Evolutionary conservation across 2,113 vertebrate species (phyloP), one percentile per base, ranked within the genome.

Genomic region (Forbesichthys agassizii): DNA sequence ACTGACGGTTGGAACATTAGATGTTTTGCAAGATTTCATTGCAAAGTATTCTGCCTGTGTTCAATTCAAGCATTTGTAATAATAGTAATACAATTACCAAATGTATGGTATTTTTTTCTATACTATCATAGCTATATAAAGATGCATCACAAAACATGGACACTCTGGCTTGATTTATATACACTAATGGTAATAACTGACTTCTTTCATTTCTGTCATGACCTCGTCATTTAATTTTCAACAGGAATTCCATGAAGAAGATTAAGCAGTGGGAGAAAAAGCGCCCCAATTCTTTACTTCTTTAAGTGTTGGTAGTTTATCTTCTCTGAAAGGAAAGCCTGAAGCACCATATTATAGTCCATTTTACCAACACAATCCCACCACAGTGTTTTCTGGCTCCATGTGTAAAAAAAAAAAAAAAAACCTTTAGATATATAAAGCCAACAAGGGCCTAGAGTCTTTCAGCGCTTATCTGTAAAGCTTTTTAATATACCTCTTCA

Each of bases 401-500:
- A 81, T 42, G 52, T 13, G 10, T 7, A 11, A 52, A 27, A 27
- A 27, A 27, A 27, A 27, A 27, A 67, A 65, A 77, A 66, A 78
- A 70, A 4, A 42, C 7, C 36, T 42, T 42, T 42, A 42, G 36
- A 42, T 42, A 42, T 42, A 42, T 8, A 42, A 42, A 42, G 36
- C 36, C 63, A 74, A 77, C 74, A 3, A 18, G 79, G 80, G 82
- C 89, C 82, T 76, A 71, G 71, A 89, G 88, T 88, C 74, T 78
- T 91, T 90, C 88, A 88, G 81, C 78, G 55, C 84, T 91, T 91
- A 92, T 91, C 90, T 83, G 83, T 66, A 85, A 89, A 87, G 85
- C 86, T 88, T 81, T 90, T 91, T 89, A 91, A 91, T 88, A 82
- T 84, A 80, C 83, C 79, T 85, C 86, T 90, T 89, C 80, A 91